These are phyloP conservation scores for Synaphobranchus kaupii DNA, from an alignment of 2,797 vertebrate genomes.

Conservation along the genomic window DNA sequence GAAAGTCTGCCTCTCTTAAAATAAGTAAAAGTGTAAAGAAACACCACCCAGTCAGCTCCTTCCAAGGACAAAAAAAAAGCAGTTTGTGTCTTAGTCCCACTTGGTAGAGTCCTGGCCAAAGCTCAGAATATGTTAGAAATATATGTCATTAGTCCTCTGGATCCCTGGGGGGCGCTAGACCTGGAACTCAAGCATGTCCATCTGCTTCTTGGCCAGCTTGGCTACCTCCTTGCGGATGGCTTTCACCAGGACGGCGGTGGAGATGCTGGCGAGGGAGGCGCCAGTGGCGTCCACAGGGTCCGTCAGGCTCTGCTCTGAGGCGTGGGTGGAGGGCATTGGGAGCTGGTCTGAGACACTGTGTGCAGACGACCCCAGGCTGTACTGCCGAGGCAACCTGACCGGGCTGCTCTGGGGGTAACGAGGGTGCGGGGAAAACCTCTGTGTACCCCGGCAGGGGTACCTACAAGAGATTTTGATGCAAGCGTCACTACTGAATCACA, in stretches of 20 bases:
- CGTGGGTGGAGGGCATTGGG: slow-evolving; percentile 66
- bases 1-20: slow-evolving; percentile 48
- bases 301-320: slow-evolving; percentile 83
- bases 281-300: slow-evolving; percentile 73
- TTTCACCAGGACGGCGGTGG: slow-evolving; percentile 92
- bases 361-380: slow-evolving; percentile 75
- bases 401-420: slow-evolving; percentile 87
- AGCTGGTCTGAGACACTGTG: slow-evolving; percentile 77
- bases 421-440: slow-evolving; percentile 90
- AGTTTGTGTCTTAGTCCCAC: slow-evolving; percentile 36
- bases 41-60: slow-evolving; percentile 42
- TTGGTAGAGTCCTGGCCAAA: slow-evolving; percentile 36
- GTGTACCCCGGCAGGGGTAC: slow-evolving; percentile 92
- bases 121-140: slow-evolving; percentile 29
- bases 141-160: slow-evolving; percentile 30
- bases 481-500: not conserved
- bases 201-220: slow-evolving; percentile 95
- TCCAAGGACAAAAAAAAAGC: slow-evolving; percentile 44
- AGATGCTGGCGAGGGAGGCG: slow-evolving; percentile 87
- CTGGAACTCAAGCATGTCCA: slow-evolving; percentile 95
- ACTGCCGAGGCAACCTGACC: slow-evolving; percentile 82
- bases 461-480: slow-evolving; percentile 62
- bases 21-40: slow-evolving; percentile 43
- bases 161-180: slow-evolving; percentile 62
- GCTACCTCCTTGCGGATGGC: slow-evolving; percentile 94